Percentiles rank a stretch among this genome's conserved stretches.
Evolutionary conservation across 2,797 vertebrate genomes (phyloP).

Genomic region (Harpagifer antarcticus): DNA sequence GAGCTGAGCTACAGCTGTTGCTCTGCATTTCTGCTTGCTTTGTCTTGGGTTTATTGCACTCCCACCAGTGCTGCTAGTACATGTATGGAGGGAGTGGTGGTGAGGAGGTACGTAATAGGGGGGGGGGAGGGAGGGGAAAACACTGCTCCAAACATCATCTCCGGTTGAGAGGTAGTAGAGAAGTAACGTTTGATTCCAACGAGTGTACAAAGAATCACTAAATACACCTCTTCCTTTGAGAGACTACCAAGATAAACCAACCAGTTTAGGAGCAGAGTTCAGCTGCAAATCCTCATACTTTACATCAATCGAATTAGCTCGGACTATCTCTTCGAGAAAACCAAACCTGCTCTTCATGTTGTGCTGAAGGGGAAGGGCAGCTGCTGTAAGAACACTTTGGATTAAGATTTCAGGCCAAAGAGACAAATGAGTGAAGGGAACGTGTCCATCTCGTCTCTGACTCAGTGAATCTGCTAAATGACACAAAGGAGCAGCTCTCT

Average conservation of each 20-base stretch:
- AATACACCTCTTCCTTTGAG: background rate
- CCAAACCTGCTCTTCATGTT: conserved; percentile 27
- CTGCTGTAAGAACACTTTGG: background rate
- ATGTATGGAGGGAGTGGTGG: conserved; percentile 61
- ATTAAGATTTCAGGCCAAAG: conserved; percentile 10
- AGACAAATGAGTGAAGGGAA: background rate
- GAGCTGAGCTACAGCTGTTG: conserved; percentile 45
- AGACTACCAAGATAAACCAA: background rate
- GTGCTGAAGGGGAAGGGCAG: background rate
- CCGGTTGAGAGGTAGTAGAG: conserved; percentile 26
- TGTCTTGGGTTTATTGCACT: conserved; percentile 58
- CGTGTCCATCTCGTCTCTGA: conserved; percentile 15
- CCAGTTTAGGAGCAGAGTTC: conserved; percentile 5
- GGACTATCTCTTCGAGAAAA: background rate
- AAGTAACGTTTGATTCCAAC: background rate
- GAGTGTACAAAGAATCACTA: background rate
- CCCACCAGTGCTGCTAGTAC: conserved; percentile 62
- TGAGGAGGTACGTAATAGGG: conserved; percentile 35
- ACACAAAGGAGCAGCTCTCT: conserved; percentile 12
- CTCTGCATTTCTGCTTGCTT: conserved; percentile 47
- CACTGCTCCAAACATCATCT: conserved; percentile 42
- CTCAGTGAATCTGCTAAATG: conserved; percentile 18
- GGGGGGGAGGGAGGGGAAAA: conserved; percentile 29
- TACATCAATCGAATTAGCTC: background rate
- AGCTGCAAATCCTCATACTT: background rate